Conservation (phyloP, 2,113 vertebrate genomes). For the Onychostoma macrolepis region DNA sequence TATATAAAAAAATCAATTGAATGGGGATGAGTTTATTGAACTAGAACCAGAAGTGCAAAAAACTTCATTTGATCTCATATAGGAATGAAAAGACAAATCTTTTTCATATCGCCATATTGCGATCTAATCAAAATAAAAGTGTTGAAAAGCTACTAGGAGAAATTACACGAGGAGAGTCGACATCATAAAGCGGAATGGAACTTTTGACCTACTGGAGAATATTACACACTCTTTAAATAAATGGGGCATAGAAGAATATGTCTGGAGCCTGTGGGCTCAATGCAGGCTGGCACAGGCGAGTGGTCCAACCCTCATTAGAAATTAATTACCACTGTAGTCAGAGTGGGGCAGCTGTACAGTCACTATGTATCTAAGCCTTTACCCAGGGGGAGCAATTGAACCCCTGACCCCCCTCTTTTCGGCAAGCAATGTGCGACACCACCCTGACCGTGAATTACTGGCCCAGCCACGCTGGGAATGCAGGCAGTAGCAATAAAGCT, state of each 20-base stretch:
- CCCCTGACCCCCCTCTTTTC: slow-evolving; percentile 65
- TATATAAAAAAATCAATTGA: slow-evolving; percentile 11
- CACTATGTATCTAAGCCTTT: slow-evolving; percentile 58
- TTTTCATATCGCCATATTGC: background rate
- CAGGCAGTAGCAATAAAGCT: slow-evolving; percentile 60
- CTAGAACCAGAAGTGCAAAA: background rate
- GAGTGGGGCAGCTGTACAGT: slow-evolving; percentile 46
- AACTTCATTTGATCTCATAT: background rate
- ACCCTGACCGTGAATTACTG: slow-evolving; percentile 68
- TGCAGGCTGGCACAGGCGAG: slow-evolving; percentile 47
- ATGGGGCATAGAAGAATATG: background rate
- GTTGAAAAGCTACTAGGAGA: background rate
- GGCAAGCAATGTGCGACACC: slow-evolving; percentile 67
- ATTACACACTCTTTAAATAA: slow-evolving; percentile 25
- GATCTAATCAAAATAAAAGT: background rate
- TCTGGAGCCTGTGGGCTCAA: slow-evolving; percentile 34
- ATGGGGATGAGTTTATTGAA: slow-evolving; percentile 7
- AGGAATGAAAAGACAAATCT: background rate
- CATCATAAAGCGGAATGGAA: background rate
- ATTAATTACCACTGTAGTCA: slow-evolving; percentile 60
- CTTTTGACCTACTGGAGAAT: slow-evolving; percentile 10
- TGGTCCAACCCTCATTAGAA: slow-evolving; percentile 62
- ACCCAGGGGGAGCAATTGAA: slow-evolving; percentile 71
- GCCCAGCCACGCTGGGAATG: slow-evolving; percentile 73
- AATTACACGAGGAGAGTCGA: background rate